phyloP scores from a whole-genome alignment of 2,113 vertebrate species.

The Lepus americanus region DNA sequence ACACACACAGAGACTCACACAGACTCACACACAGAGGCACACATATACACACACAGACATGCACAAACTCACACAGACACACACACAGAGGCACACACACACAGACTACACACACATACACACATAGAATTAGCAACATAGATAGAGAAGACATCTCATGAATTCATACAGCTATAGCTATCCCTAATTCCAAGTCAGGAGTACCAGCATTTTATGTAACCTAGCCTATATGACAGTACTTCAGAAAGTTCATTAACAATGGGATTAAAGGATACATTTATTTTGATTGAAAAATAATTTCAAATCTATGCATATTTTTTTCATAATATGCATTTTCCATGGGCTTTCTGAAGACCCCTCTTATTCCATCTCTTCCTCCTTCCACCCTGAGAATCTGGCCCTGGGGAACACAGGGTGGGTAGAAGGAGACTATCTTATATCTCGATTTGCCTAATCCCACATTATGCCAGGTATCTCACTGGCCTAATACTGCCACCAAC shows the following conservation, averaged over 20 bases:
- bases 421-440: background rate
- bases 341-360: too few relatives aligned
- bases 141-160: background rate
- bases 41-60: background rate
- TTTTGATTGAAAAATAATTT: too few relatives aligned
- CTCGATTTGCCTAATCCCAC: constrained; percentile 39
- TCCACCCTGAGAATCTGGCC: background rate
- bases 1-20: too few relatives aligned
- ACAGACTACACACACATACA: background rate
- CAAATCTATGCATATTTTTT: too few relatives aligned
- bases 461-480: background rate
- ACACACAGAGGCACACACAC: too few relatives aligned
- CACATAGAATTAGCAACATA: background rate
- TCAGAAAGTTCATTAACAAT: too few relatives aligned
- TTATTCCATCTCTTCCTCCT: background rate
- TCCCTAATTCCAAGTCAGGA: constrained; percentile 36
- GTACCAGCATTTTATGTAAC: background rate
- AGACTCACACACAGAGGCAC: too few relatives aligned
- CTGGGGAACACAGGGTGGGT: background rate
- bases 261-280: too few relatives aligned
- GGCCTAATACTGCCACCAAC: background rate
- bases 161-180: background rate
- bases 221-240: background rate
- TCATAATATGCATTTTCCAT: too few relatives aligned
- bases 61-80: too few relatives aligned